phyloP scores from a whole-genome alignment of 2,888 invertebrate genomes.

The Leptopterna dolabrata region DNA sequence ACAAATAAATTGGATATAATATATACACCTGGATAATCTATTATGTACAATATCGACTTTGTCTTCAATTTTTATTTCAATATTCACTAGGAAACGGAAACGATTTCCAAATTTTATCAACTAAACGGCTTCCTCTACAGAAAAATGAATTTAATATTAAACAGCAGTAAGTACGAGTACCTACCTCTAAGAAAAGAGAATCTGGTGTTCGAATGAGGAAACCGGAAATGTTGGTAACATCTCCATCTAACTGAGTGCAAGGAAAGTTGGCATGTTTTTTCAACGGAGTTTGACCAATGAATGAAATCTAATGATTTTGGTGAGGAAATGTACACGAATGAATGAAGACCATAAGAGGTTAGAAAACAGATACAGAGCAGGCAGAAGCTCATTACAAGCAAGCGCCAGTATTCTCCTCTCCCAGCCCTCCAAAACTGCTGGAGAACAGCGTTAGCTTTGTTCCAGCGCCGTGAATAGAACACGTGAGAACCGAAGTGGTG shows the following conservation, averaged over 20 bases:
- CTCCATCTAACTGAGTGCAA: not conserved
- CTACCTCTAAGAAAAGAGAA: not conserved
- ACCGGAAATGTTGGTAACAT: not conserved
- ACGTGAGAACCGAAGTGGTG: no score
- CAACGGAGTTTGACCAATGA: not conserved
- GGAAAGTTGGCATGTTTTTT: not conserved
- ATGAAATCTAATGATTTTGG: not conserved
- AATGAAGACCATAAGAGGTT: no score
- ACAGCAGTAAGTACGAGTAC: not conserved
- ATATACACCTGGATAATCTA: constrained; percentile 15
- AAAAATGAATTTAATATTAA: not conserved
- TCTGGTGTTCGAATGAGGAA: not conserved
- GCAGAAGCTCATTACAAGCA: no score
- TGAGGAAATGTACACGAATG: no score
- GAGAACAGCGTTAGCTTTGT: no score
- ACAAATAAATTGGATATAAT: constrained; percentile 15
- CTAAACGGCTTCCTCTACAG: not conserved
- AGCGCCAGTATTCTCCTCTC: no score
- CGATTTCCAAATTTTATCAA: not conserved
- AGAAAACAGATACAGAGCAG: no score
- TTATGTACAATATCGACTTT: constrained; percentile 14
- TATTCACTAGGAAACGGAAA: not conserved
- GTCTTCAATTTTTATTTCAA: not conserved
- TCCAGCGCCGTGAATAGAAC: no score
- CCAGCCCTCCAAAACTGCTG: no score